A percentile compares a stretch with the other conserved stretches of the same genome.
Evolutionary conservation across 2,888 invertebrate genomes (phyloP).

Genomic region (Aspidapion aeneum): DNA sequence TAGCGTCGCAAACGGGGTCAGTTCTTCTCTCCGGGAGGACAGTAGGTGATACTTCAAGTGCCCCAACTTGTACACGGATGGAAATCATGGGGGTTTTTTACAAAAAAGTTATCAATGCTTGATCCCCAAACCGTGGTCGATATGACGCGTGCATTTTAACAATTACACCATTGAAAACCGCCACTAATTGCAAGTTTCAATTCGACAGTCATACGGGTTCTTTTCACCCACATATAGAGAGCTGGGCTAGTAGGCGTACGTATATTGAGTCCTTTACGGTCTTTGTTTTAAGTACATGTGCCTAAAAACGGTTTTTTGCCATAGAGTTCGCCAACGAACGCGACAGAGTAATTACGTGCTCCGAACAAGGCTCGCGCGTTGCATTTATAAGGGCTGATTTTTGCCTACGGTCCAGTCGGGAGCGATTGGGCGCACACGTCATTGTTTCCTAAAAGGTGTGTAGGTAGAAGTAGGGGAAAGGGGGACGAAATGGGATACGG

Average conservation of each 20-base stretch:
- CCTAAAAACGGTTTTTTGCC: not conserved
- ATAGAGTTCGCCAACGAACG: not conserved
- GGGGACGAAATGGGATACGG: no score
- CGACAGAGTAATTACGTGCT: not conserved
- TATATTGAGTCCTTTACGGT: not conserved
- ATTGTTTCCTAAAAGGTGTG: no score
- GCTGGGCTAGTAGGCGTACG: not conserved
- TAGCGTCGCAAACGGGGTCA: no score
- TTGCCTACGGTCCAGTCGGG: no score
- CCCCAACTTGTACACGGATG: no score
- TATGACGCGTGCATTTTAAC: constrained; percentile 14
- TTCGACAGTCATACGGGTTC: not conserved
- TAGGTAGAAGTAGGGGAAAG: no score
- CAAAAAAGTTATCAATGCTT: no score
- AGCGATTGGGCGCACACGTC: no score
- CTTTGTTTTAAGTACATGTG: not conserved
- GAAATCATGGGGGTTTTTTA: no score
- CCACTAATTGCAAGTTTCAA: constrained; percentile 8
- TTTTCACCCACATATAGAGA: not conserved
- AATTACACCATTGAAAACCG: constrained; percentile 11
- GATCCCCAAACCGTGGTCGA: constrained; percentile 19
- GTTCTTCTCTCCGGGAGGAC: no score
- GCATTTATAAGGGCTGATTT: not conserved
- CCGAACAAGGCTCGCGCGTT: not conserved
- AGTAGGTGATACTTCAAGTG: no score